A percentile compares a stretch with the other conserved stretches of the same genome.
These are phyloP conservation scores for Macrophya annulata DNA, from an alignment of 2,888 invertebrate species.

Conservation along the genomic window DNA sequence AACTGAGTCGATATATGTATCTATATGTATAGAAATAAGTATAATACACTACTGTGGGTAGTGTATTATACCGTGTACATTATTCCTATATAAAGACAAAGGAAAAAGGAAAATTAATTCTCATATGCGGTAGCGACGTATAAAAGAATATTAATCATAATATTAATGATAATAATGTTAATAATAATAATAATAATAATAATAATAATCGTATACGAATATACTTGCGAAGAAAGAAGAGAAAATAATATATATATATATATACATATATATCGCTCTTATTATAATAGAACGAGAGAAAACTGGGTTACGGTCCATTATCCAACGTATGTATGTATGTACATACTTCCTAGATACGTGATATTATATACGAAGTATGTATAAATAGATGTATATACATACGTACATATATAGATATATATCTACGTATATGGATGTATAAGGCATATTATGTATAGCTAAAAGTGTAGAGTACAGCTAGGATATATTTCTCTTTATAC, in stretches of 20 bases:
- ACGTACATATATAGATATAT: background rate
- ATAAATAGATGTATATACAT: background rate
- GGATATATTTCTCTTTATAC: background rate
- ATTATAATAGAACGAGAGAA: background rate
- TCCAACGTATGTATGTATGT: background rate
- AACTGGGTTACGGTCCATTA: slow-evolving; percentile 46
- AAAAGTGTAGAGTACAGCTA: background rate
- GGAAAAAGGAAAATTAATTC: background rate
- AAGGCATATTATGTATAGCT: background rate
- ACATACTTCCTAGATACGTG: slow-evolving; percentile 12
- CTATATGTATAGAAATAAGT: background rate
- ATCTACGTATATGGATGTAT: background rate
- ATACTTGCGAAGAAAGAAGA: too few species aligned
- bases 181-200: background rate
- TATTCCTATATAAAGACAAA: background rate
- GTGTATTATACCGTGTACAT: background rate
- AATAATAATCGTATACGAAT: background rate
- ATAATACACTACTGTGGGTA: background rate
- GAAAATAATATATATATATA: too few species aligned
- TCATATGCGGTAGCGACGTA: background rate
- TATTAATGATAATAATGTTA: too few species aligned
- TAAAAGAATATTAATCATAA: background rate
- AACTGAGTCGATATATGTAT: slow-evolving; percentile 1
- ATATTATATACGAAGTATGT: slow-evolving; percentile 6
- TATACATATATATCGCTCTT: too few species aligned